Evolutionary conservation across 37 sponge, comb jelly and placozoan genomes (phyloP).

Genomic region (Oopsacas minuta): DNA sequence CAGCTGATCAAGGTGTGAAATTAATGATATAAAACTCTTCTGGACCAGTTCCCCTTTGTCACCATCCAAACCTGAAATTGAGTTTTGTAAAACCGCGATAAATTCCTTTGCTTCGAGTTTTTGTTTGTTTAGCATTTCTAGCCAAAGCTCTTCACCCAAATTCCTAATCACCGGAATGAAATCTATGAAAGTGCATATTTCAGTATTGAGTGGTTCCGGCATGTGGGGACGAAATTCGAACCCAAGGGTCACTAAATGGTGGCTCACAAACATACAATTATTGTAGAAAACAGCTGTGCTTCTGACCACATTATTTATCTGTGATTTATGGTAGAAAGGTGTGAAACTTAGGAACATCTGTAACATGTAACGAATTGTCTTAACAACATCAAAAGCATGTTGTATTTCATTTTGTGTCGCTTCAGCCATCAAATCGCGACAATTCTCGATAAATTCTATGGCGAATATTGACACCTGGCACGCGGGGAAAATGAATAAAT

Average conservation of each 20-base stretch:
- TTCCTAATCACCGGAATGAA: slow-evolving; percentile 41
- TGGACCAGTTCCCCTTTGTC: slow-evolving; percentile 24
- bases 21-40: slow-evolving; percentile 20
- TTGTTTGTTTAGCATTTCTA: slow-evolving; percentile 48
- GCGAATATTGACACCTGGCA: not conserved
- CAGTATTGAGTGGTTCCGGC: slow-evolving; percentile 28
- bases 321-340: slow-evolving; percentile 31
- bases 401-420: not conserved
- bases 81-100: slow-evolving; percentile 26
- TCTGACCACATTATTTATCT: slow-evolving; percentile 34
- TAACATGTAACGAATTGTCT: slow-evolving; percentile 36
- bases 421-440: not conserved
- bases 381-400: slow-evolving; percentile 35
- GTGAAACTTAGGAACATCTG: slow-evolving; percentile 44
- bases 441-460: not conserved
- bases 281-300: slow-evolving; percentile 56
- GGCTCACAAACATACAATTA: slow-evolving; percentile 75
- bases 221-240: slow-evolving; percentile 41
- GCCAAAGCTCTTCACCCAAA: slow-evolving; percentile 52
- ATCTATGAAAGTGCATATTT: slow-evolving; percentile 56
- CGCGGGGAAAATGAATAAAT: not conserved
- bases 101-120: slow-evolving; percentile 22
- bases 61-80: slow-evolving; percentile 24
- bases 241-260: slow-evolving; percentile 60
- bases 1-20: slow-evolving; percentile 31